Percentiles rank a stretch among this genome's conserved stretches.
These are phyloP conservation scores for Dipodomys spectabilis DNA, from an alignment of 2,113 vertebrate genomes.

Conservation along the genomic window DNA sequence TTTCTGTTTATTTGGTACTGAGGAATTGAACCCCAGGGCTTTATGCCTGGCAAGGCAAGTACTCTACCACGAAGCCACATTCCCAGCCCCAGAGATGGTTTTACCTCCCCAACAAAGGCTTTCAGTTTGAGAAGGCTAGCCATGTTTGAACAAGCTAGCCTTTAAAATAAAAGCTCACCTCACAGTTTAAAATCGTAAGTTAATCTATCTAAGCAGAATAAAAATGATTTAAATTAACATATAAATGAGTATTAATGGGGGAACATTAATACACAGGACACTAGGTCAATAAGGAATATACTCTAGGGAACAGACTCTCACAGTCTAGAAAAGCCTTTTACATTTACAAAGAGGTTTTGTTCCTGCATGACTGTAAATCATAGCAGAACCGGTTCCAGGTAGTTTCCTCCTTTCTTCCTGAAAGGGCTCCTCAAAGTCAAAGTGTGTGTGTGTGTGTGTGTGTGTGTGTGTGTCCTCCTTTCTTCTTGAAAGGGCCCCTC, in stretches of 20 bases:
- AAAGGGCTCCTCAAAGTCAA: neutral
- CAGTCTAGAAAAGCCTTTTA: neutral
- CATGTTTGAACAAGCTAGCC: neutral
- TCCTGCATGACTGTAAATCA: slow-evolving; percentile 22
- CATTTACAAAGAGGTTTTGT: slow-evolving; percentile 28
- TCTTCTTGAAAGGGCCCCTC: neutral
- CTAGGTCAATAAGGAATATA: neutral
- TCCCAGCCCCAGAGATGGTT: too few relatives aligned
- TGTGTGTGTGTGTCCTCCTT: neutral
- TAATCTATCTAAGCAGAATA: slow-evolving; percentile 33
- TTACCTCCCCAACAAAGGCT: neutral
- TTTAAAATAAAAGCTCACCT: slow-evolving; percentile 56
- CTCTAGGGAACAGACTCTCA: slow-evolving; percentile 6
- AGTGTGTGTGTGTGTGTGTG: neutral
- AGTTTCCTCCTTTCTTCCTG: neutral
- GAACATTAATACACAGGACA: neutral
- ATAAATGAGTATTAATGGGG: neutral
- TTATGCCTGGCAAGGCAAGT: too few relatives aligned
- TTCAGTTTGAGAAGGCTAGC: slow-evolving; percentile 17
- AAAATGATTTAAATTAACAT: slow-evolving; percentile 44
- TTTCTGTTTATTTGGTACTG: too few relatives aligned
- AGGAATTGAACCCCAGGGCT: too few relatives aligned
- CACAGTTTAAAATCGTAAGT: slow-evolving; percentile 52
- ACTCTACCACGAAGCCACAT: too few relatives aligned
- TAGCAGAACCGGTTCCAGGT: slow-evolving; percentile 29